phyloP scores from a whole-genome alignment of 2,797 vertebrate genomes.

The Prunella strophiata region DNA sequence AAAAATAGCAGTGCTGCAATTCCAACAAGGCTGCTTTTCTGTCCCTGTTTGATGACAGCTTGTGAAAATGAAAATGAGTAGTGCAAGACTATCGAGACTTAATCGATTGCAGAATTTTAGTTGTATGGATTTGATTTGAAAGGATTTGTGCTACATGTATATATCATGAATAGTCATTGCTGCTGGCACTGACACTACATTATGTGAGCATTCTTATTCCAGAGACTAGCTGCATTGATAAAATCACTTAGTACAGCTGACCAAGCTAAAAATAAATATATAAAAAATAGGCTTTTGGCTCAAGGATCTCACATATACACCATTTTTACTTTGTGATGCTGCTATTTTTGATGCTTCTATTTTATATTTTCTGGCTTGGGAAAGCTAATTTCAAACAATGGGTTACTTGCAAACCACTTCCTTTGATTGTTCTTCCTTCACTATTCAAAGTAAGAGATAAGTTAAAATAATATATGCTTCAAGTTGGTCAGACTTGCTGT shows the following conservation, averaged over 20 bases:
- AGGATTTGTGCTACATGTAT: background rate
- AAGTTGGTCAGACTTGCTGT: background rate
- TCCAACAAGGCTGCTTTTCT: background rate
- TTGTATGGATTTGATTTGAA: background rate
- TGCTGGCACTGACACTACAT: background rate
- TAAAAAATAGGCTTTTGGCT: constrained; percentile 12
- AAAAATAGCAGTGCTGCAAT: constrained; percentile 33
- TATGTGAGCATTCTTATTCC: constrained; percentile 1
- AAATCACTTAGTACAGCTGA: constrained; percentile 30
- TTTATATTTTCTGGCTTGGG: constrained; percentile 25
- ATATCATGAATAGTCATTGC: background rate
- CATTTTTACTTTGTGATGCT: constrained; percentile 17
- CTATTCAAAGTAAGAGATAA: background rate
- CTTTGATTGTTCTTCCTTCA: constrained; percentile 32
- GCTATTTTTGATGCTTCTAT: background rate
- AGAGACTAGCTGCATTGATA: constrained; percentile 11
- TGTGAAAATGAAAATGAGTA: background rate
- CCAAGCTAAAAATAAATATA: constrained; percentile 37
- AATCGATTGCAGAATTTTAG: background rate
- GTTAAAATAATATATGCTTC: background rate
- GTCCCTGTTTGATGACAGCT: background rate
- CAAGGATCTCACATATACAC: background rate
- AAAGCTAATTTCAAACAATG: constrained; percentile 35
- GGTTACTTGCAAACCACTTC: constrained; percentile 23
- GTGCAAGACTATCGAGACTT: background rate